A percentile compares a stretch with the other conserved stretches of the same genome.
phyloP scores from a whole-genome alignment of 2,888 invertebrate genomes.

The Stictocephala bisonia region DNA sequence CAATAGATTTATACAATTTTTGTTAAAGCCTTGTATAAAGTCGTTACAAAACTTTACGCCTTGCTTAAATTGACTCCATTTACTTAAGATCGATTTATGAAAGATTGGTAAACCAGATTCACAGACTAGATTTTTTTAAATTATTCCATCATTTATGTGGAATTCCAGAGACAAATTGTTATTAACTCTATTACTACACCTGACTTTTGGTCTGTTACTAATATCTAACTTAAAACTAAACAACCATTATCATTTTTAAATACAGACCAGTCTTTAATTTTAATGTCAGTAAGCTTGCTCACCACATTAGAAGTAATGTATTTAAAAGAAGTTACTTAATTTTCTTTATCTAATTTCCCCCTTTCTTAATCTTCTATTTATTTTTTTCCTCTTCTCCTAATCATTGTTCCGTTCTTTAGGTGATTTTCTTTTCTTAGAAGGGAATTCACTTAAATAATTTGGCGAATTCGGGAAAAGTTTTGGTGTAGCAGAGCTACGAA shows the following conservation, averaged over 20 bases:
- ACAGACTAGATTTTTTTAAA: neutral
- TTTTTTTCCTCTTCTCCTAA: constrained; percentile 1
- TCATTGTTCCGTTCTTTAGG: neutral
- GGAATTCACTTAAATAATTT: neutral
- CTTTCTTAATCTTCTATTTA: constrained; percentile 15
- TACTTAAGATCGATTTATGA: neutral
- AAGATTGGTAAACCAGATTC: neutral
- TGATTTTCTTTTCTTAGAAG: constrained; percentile 31
- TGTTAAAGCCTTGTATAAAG: neutral
- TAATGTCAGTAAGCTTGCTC: neutral
- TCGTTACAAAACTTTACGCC: constrained; percentile 3
- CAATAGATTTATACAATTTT: neutral
- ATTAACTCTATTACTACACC: neutral
- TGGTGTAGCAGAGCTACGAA: neutral
- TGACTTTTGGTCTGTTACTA: constrained; percentile 17
- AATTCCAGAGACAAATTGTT: constrained; percentile 17
- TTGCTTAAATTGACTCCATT: constrained; percentile 23
- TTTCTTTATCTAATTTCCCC: neutral
- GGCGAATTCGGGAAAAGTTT: constrained; percentile 12
- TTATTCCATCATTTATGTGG: constrained; percentile 13
- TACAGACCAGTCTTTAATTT: constrained; percentile 6
- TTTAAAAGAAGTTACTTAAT: constrained; percentile 11
- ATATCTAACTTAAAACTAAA: constrained; percentile 16
- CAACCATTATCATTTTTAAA: constrained; percentile 15
- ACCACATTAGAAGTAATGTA: neutral